These are phyloP conservation scores for Scaptomyza polygonia DNA, from an alignment of 2,888 invertebrate genomes.

Conservation along the genomic window DNA sequence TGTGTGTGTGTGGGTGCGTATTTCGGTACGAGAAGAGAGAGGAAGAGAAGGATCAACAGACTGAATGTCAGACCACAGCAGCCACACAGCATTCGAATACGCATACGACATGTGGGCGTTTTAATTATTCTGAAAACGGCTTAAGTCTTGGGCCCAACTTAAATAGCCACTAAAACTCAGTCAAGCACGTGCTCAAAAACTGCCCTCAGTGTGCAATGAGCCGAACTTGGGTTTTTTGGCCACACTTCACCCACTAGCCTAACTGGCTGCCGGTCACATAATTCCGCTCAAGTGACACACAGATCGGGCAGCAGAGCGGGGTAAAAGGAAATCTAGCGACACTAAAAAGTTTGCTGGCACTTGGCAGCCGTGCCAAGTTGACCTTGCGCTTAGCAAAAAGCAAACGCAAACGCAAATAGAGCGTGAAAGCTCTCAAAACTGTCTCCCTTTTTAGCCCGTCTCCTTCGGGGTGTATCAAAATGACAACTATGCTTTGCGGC, in stretches of 20 bases:
- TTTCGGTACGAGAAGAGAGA: neutral
- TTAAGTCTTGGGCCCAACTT: conserved; percentile 57
- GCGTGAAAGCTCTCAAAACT: conserved; percentile 32
- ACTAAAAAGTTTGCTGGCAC: conserved; percentile 72
- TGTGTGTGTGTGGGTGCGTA: conserved; percentile 3
- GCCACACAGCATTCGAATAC: conserved; percentile 67
- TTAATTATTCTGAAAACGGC: conserved; percentile 69
- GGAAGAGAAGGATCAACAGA: conserved; percentile 3
- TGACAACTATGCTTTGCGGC: conserved; percentile 13
- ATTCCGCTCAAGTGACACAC: conserved; percentile 70
- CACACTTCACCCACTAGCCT: conserved; percentile 22
- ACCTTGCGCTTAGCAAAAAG: conserved; percentile 60
- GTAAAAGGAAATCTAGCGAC: conserved; percentile 11
- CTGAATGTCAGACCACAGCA: conserved; percentile 25
- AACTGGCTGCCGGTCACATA: conserved; percentile 63
- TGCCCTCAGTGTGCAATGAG: conserved; percentile 66
- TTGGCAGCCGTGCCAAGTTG: conserved; percentile 68
- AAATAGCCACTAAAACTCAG: conserved; percentile 69
- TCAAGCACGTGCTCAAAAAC: conserved; percentile 59
- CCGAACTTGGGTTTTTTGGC: conserved; percentile 55
- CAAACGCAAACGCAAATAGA: conserved; percentile 57
- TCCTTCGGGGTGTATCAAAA: neutral
- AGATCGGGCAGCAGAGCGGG: conserved; percentile 5
- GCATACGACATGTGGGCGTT: conserved; percentile 71
- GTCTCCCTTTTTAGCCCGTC: neutral